Conservation (phyloP, 2,888 invertebrate genomes). For the Noctua pronuba region DNA sequence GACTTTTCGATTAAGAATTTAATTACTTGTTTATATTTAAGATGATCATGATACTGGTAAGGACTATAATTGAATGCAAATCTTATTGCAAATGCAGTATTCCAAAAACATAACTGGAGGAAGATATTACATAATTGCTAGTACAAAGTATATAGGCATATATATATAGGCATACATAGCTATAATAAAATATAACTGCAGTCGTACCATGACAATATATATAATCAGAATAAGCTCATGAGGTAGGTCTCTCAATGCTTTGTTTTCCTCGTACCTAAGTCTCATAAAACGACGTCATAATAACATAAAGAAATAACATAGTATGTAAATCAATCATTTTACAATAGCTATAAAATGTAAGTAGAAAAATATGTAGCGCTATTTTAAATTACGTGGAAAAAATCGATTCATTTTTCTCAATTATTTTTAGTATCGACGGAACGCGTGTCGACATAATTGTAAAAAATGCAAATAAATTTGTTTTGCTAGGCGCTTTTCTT, state of each 20-base stretch:
- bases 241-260: constrained; percentile 15
- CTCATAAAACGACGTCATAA: constrained; percentile 51
- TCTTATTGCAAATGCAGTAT: constrained; percentile 27
- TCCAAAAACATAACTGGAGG: constrained; percentile 14
- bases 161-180: background rate
- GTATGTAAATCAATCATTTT: constrained; percentile 53
- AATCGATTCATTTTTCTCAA: constrained; percentile 37
- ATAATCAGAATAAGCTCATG: constrained; percentile 27
- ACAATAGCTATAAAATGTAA: constrained; percentile 50
- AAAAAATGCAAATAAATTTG: constrained; percentile 30
- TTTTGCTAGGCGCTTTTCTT: constrained; percentile 8
- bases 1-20: constrained; percentile 54
- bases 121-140: constrained; percentile 1
- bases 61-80: constrained; percentile 28
- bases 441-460: constrained; percentile 31
- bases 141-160: background rate
- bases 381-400: constrained; percentile 47
- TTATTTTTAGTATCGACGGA: constrained; percentile 29
- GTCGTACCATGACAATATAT: constrained; percentile 16
- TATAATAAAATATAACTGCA: background rate
- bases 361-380: constrained; percentile 38
- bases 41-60: constrained; percentile 19
- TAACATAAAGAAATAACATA: constrained; percentile 47
- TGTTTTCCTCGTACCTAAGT: constrained; percentile 20
- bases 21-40: constrained; percentile 35